These are phyloP conservation scores for Agonopterix alstromeriana DNA, from an alignment of 2,888 invertebrate species.

Conservation along the genomic window DNA sequence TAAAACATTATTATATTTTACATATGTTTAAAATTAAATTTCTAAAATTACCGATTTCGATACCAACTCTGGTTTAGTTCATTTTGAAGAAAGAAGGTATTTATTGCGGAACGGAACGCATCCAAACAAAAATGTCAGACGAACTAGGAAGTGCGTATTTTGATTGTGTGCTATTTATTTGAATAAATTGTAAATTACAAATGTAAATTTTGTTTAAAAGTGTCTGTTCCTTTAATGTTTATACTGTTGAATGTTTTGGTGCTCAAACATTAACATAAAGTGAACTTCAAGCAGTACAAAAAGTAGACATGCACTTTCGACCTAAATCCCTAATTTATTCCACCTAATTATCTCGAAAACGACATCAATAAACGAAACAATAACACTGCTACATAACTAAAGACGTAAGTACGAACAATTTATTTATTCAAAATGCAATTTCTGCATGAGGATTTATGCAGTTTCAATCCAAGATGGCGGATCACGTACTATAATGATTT, in stretches of 20 bases:
- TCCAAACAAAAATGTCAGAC: conserved; percentile 41
- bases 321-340: conserved; percentile 6
- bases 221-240: conserved; percentile 15
- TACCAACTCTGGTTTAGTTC: too few relatives aligned
- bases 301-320: neutral
- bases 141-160: conserved; percentile 54
- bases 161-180: conserved; percentile 32
- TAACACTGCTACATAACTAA: conserved; percentile 10
- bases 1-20: too few relatives aligned
- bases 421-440: conserved; percentile 3
- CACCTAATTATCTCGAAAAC: conserved; percentile 17
- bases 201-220: conserved; percentile 31
- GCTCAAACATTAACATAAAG: conserved; percentile 8
- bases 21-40: too few relatives aligned
- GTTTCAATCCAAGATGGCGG: conserved; percentile 57
- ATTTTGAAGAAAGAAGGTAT: neutral
- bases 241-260: conserved; percentile 17
- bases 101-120: conserved; percentile 16
- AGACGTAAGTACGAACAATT: conserved; percentile 48
- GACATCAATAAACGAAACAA: conserved; percentile 13
- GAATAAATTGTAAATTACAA: conserved; percentile 22
- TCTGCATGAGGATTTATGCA: conserved; percentile 8
- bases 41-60: too few relatives aligned
- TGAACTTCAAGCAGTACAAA: conserved; percentile 6
- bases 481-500: conserved; percentile 20